phyloP scores from a whole-genome alignment of 2,113 vertebrate species.

The Varanus salvator region DNA sequence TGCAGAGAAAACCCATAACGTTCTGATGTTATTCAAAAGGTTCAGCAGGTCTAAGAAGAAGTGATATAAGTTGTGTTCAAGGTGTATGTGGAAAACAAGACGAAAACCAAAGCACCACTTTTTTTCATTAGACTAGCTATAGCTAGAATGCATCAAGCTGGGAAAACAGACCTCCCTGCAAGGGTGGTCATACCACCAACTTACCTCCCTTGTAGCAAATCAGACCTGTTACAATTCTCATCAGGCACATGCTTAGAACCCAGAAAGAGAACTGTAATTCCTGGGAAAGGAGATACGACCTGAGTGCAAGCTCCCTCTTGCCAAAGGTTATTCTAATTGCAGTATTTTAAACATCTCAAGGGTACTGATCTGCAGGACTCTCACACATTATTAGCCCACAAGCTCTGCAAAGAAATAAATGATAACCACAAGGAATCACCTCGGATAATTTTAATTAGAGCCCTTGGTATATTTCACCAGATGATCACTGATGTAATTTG shows the following conservation, averaged over 20 bases:
- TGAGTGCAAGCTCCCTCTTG: background rate
- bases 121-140: background rate
- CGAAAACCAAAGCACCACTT: background rate
- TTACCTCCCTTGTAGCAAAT: rapidly evolving
- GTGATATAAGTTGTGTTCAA: background rate
- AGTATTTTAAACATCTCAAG: background rate
- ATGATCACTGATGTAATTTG: background rate
- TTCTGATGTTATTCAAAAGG: background rate
- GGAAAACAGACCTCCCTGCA: background rate
- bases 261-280: background rate
- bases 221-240: background rate
- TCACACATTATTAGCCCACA: rapidly evolving
- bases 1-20: background rate
- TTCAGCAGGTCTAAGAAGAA: background rate
- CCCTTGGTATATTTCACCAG: background rate
- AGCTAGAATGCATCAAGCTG: background rate
- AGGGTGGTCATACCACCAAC: background rate
- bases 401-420: background rate
- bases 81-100: background rate
- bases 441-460: background rate
- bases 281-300: background rate
- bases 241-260: background rate
- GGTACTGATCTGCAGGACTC: background rate
- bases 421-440: background rate
- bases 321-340: background rate